Conservation (phyloP, 2,888 invertebrate species). For the Epiblema foenella region DNA sequence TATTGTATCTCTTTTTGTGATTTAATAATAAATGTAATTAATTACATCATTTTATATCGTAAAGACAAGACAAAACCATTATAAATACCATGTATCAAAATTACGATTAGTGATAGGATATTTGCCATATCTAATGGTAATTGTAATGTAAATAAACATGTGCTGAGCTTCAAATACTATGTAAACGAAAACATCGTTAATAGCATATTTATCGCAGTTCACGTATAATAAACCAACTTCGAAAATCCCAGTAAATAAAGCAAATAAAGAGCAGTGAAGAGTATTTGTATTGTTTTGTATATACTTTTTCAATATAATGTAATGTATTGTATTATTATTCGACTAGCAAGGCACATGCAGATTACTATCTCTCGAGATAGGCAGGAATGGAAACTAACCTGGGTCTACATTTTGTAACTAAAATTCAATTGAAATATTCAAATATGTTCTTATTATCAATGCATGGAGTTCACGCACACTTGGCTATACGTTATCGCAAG, state of each 20-base stretch:
- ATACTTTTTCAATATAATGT: background rate
- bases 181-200: too few species aligned
- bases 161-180: too few species aligned
- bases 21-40: too few species aligned
- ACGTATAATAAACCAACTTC: too few species aligned
- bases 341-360: slow-evolving; percentile 4
- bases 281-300: too few species aligned
- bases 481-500: background rate
- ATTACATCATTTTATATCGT: background rate
- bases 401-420: background rate
- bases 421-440: slow-evolving; percentile 2
- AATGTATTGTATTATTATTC: slow-evolving; percentile 13
- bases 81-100: background rate
- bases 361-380: slow-evolving; percentile 17
- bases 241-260: background rate
- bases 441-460: background rate
- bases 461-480: background rate
- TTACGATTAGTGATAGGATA: too few species aligned
- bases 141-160: too few species aligned
- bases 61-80: background rate
- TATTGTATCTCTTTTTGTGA: too few species aligned
- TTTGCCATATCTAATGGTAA: too few species aligned
- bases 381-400: slow-evolving; percentile 5
- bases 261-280: too few species aligned
- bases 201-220: too few species aligned